Conservation (phyloP, 2,888 invertebrate species). For the Germaria angustata region DNA sequence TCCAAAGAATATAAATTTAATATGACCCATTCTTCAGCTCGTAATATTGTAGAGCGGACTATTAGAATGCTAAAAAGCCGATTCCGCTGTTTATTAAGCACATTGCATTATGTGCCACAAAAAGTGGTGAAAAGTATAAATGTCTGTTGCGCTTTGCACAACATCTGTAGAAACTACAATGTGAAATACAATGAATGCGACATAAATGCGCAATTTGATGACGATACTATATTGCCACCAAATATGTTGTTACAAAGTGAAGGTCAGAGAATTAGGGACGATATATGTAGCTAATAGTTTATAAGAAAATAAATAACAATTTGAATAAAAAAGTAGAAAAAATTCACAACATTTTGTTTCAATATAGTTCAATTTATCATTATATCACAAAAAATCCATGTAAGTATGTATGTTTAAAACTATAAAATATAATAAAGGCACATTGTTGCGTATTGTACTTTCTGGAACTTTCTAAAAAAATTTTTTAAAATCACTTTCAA, state of each 20-base stretch:
- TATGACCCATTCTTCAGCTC: no score
- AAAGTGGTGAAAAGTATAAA: constrained; percentile 1
- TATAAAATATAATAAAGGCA: constrained; percentile 1
- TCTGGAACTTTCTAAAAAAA: no score
- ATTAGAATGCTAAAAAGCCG: no score
- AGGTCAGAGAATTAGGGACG: no score
- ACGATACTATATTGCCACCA: neutral
- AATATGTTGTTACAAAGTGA: no score
- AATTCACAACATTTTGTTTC: no score
- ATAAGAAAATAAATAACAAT: neutral
- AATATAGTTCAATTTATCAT: no score
- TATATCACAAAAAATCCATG: neutral
- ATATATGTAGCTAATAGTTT: neutral
- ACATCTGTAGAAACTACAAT: no score
- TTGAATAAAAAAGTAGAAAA: neutral
- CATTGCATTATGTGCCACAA: neutral
- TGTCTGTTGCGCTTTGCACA: neutral
- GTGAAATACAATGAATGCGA: neutral
- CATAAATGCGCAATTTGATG: neutral
- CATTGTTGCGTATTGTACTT: neutral
- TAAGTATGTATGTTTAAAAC: neutral
- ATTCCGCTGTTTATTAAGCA: no score
- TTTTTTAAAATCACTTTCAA: no score
- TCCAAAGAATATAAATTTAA: constrained; percentile 3
- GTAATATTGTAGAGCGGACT: no score